Percentiles rank a stretch among this genome's conserved stretches.
These are phyloP conservation scores for Ceriagrion tenellum DNA, from an alignment of 2,888 invertebrate species.

Conservation along the genomic window DNA sequence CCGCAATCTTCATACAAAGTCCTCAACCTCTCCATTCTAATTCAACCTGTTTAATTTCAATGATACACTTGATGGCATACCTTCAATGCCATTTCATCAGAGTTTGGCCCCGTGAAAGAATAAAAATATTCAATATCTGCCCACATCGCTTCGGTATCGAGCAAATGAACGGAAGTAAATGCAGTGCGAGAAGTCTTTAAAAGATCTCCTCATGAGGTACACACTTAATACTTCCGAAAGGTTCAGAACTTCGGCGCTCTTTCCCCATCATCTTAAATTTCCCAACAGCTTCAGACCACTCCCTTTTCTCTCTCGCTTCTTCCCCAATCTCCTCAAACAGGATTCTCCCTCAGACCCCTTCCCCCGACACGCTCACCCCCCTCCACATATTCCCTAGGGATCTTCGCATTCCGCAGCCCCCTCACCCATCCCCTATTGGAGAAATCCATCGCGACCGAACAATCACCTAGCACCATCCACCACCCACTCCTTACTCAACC, in stretches of 20 bases:
- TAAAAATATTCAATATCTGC: too few relatives aligned
- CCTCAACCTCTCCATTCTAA: background rate
- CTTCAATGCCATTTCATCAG: too few relatives aligned
- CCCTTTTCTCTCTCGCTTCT: background rate
- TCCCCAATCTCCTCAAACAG: background rate
- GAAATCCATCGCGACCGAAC: conserved; percentile 32
- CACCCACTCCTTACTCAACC: background rate
- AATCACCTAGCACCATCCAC: background rate
- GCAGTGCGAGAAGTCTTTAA: background rate
- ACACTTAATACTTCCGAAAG: conserved; percentile 1
- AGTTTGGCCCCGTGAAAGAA: too few relatives aligned
- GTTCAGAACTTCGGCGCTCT: background rate
- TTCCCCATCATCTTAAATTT: background rate
- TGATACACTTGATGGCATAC: background rate
- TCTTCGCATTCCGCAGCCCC: background rate
- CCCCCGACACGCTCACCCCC: background rate
- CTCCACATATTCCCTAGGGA: background rate
- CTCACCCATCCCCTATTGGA: background rate
- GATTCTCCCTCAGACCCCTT: background rate
- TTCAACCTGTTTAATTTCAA: background rate
- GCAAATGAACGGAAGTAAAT: background rate
- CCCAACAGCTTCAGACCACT: background rate
- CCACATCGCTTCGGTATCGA: background rate
- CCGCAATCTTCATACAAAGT: background rate
- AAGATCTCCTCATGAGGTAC: background rate